These are phyloP conservation scores for Lasioglossum zephyrum DNA, from an alignment of 2,888 invertebrate species.

Conservation along the genomic window DNA sequence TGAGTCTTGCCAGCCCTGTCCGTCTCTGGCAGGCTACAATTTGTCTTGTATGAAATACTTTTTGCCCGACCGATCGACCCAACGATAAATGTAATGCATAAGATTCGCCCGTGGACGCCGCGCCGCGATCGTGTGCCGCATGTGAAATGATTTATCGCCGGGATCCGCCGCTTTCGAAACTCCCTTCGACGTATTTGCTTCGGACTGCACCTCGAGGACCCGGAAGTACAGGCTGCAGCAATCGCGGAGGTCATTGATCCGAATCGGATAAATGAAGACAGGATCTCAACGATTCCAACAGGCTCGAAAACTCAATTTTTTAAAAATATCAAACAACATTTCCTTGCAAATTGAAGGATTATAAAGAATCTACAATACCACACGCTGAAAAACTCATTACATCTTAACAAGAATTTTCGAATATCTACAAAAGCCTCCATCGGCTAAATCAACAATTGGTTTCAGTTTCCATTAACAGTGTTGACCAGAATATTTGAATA, in stretches of 20 bases:
- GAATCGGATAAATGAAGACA: background rate
- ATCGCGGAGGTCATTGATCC: background rate
- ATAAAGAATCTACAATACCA: no score
- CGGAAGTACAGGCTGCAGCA: background rate
- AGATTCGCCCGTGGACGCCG: conserved; percentile 36
- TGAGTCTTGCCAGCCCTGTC: background rate
- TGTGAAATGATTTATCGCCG: conserved; percentile 46
- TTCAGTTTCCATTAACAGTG: background rate
- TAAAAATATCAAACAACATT: background rate
- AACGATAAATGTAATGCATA: conserved; percentile 35
- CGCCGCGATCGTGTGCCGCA: conserved; percentile 24
- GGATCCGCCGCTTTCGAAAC: conserved; percentile 22
- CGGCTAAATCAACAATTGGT: background rate
- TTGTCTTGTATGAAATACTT: conserved; percentile 32
- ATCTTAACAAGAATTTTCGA: background rate
- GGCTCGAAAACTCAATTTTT: background rate
- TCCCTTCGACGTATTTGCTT: conserved; percentile 19
- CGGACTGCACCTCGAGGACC: background rate
- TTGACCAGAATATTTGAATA: background rate
- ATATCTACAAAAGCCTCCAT: background rate
- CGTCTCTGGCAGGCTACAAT: conserved; percentile 28
- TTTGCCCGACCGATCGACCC: conserved; percentile 28
- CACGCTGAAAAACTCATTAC: no score
- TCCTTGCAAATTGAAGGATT: no score
- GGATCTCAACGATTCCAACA: background rate